A percentile compares a stretch with the other conserved stretches of the same genome.
Conservation (phyloP, 2,797 vertebrate species). For the Acanthis flammea region DNA sequence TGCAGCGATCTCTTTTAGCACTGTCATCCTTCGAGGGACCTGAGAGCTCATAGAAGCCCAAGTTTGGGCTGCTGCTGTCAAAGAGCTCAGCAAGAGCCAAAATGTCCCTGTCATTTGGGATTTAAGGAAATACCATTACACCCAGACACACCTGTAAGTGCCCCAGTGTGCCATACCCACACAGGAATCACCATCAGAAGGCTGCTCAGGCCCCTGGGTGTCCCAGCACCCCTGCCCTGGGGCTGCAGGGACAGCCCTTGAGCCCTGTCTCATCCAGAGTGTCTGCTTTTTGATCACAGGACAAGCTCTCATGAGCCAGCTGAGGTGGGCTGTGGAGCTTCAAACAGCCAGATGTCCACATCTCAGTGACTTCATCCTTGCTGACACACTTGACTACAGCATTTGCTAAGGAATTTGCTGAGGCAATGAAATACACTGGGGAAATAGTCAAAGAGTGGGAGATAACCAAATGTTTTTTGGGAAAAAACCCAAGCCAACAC, state of each 20-base stretch:
- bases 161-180: not conserved
- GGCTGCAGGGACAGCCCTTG: not conserved
- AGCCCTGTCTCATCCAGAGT: not conserved
- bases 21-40: not conserved
- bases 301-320: not conserved
- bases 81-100: not conserved
- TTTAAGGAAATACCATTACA: not conserved
- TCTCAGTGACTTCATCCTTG: not conserved
- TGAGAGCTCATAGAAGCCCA: not conserved
- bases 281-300: not conserved
- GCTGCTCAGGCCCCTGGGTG: not conserved
- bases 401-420: not conserved
- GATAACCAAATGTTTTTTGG: not conserved
- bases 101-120: not conserved
- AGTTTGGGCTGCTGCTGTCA: not conserved
- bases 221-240: not conserved
- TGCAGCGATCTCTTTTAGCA: not conserved
- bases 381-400: not conserved
- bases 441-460: not conserved
- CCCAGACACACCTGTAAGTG: not conserved
- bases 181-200: not conserved
- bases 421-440: not conserved
- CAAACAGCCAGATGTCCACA: not conserved
- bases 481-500: not conserved
- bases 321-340: not conserved